Evolutionary conservation across 2,797 vertebrate species (phyloP), one percentile per base, ranked within the genome.

Genomic region (Argya squamiceps): DNA sequence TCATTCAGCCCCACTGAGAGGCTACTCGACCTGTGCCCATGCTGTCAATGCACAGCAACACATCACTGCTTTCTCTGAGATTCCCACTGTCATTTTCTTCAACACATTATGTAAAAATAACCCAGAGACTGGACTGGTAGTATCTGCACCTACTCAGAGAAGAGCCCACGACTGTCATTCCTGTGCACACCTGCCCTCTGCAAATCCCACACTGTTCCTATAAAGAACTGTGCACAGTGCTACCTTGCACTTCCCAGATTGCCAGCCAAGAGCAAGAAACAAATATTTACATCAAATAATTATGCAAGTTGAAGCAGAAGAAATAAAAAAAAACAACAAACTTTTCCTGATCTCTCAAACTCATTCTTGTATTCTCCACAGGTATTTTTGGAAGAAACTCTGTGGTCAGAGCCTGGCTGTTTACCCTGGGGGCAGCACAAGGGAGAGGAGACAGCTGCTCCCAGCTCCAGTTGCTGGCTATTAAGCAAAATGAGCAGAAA

Each of bases 181-280:
- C 49, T 32, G 23, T 52, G 41, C 1, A 1, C 8, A 89, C 71
- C 64, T 96, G 82, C 80, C 88, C 73, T 95, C 85, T 88, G 56
- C 46, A 89, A 77, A 89, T 88, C 79, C 78, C 87, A 92, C 91
- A 50, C 52, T 84, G 47, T 82, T 93, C 87, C 87, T 63, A 52
- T 37, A 76, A 91, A 63, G 91, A 63, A 65, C 52, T 67, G 29
- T 9, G 37, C 59, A 50, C 23, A 32, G 46, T 58, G 75, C 50
- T 84, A 81, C 53, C 53, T 46, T 84, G 76, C 36, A n/a, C 59
- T 91, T 92, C 49, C 67, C 55, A 63, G 74, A 79, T 0, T 87
- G 55, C 26, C 11, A 84, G 20, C 18, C 68, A 90, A 20, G 11
- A 73, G 82, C 32, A 71, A n/a, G 50, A 50, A 70, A 87, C 70